Evolutionary conservation across 2,888 invertebrate species (phyloP), one percentile per base, ranked within the genome.

Genomic region (Tortrix viridana): DNA sequence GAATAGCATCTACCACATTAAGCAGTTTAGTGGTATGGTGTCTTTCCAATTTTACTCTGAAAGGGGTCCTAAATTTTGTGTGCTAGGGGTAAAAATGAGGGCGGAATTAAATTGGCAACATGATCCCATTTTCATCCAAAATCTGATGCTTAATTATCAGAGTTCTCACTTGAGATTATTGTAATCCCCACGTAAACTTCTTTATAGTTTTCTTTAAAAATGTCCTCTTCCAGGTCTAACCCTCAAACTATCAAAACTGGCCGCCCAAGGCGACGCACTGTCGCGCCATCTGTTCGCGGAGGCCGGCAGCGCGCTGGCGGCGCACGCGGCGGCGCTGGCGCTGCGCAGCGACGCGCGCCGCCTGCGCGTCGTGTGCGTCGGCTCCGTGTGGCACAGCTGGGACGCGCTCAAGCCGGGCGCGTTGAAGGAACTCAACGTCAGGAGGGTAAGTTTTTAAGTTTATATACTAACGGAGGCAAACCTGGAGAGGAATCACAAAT

Each of bases 361-460:
- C 0, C 69, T 98, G 46, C 94, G 95, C 53, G 94, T 99, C 0
- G 95, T 98, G 0, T 98, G 98, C 80, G 97, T 98, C 0, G 99
- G 99, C 0, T 98, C 98, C 0, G 98, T 99, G 1, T 99, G 98
- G 97, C 94, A 96, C 67, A 98, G 98, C 79, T 99, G 98, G 98
- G 89, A 94, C 4, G 92, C 96, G 23, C 80, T 99, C 66, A 93
- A 95, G 75, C 89, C 94, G 2, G 97, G 97, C 0, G 95, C 97
- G 71, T 76, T 94, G 3, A 75, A 84, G 2, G 93, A 93, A 66
- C 81, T 96, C 4, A 75, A 87, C 5, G 73, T 83, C 7, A 83
- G 89, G 43, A 73, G 85, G 53, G 82, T 89, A 7, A 71, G 95
- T 54, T 9, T 22, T 16, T 6, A 23, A n/a, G n/a, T 4, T 1